Base-by-base conservation (phyloP, 2,113 vertebrate species). In the Muscicapa adusta region DNA sequence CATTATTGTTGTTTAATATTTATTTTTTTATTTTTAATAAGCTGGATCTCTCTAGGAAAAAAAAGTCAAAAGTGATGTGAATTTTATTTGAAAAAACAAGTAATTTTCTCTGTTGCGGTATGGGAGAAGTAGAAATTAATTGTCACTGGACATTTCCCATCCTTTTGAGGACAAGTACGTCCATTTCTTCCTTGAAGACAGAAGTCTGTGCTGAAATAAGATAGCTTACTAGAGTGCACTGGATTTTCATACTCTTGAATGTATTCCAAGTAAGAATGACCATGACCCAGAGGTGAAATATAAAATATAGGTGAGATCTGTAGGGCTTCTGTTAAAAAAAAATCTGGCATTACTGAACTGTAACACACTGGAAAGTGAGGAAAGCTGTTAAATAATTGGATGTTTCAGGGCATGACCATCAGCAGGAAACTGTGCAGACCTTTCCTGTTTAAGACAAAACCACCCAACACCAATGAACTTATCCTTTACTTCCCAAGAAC, bases 61-160 rank as follows among this genome's bases (percentile, higher is more conserved):
- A 23, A 10, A 34, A 6, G 16, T 56, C 18, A 18, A 53, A 70
- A 73, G 19, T 51, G 72, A 7, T 58, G 22, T 56, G 29, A 9
- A 8, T 23, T 56, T 50, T 12, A 26, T 84, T 88, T 78, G 42
- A 71, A 79, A 79, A 75, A 71, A 40, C 14, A 56, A 33, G 56
- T 57, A 38, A 19, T 43, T 93, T 63, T 67, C 45, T 57, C 6
- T 54, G 22, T 43, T 57, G 10, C 0, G 0, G 2, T 62, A 17
- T 58, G n/a, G 16, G 34, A 82, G 28, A 79, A 47, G 50, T 31
- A 68, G 18, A 72, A 48, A 8, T 78, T 89, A 45, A 7, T 81
- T 85, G 51, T 79, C 42, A 40, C 14, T 57, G 45, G 42, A 62
- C 8, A 8, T 71, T 66, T 51, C 23, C 10, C 24, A 23, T 61